Evolutionary conservation across 2,888 invertebrate genomes (phyloP).

Genomic region (Pyrgus malvae): DNA sequence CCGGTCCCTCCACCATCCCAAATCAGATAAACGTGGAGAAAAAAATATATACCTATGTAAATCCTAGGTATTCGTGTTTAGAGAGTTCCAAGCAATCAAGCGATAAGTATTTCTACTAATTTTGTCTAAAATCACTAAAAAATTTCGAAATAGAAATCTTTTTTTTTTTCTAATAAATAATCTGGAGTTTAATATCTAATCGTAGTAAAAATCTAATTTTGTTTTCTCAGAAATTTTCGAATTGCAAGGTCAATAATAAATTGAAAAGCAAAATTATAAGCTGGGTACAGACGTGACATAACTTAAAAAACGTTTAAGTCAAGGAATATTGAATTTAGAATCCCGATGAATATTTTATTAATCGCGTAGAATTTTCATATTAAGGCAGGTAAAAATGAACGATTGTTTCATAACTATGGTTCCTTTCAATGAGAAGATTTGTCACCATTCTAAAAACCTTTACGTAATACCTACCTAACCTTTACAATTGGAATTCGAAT

Average conservation of each 20-base stretch:
- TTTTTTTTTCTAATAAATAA: neutral
- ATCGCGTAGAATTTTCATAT: conserved; percentile 8
- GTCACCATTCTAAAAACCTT: too few relatives aligned
- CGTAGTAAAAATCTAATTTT: neutral
- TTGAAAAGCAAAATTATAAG: neutral
- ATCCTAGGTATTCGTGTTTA: too few relatives aligned
- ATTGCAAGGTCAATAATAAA: neutral
- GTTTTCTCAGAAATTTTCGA: neutral
- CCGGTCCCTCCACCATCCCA: too few relatives aligned
- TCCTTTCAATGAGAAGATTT: neutral
- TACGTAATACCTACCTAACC: too few relatives aligned
- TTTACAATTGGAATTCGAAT: too few relatives aligned
- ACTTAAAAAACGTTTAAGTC: conserved; percentile 1
- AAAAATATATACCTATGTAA: too few relatives aligned
- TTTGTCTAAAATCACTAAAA: too few relatives aligned
- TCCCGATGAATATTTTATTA: conserved; percentile 3
- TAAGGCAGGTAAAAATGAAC: conserved; percentile 6
- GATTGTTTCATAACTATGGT: neutral
- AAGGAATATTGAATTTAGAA: neutral
- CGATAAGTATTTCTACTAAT: too few relatives aligned
- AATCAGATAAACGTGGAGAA: too few relatives aligned
- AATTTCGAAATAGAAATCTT: too few relatives aligned
- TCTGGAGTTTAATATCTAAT: neutral
- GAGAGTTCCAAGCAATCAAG: too few relatives aligned
- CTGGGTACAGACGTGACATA: neutral